Conservation (phyloP, 1,140 invertebrate species). For the Proctacanthus coquilletti region DNA sequence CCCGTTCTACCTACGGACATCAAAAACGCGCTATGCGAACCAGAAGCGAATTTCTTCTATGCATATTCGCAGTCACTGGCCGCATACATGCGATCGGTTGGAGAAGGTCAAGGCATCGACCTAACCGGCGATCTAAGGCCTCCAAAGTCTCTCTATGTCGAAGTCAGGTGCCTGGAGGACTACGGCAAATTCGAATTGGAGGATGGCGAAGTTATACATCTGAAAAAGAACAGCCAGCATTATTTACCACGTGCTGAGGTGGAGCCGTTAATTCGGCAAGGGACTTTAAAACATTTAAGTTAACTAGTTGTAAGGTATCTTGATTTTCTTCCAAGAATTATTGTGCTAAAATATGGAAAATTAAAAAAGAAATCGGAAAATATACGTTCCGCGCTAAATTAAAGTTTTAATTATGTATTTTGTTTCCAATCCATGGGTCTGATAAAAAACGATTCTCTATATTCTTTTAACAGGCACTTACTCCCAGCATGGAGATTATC, state of each 20-base stretch:
- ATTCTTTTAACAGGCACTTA: too few relatives aligned
- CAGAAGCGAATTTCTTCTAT: slow-evolving; percentile 75
- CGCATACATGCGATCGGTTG: slow-evolving; percentile 77
- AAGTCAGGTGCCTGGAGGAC: slow-evolving; percentile 77
- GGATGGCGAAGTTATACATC: slow-evolving; percentile 71
- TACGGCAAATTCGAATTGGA: slow-evolving; percentile 90
- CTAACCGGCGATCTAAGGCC: slow-evolving; percentile 77
- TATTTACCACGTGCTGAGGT: slow-evolving; percentile 76
- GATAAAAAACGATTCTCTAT: too few relatives aligned
- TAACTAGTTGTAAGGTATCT: too few relatives aligned
- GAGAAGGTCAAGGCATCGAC: slow-evolving; percentile 66
- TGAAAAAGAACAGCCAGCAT: slow-evolving; percentile 88
- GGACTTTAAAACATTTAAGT: slow-evolving; percentile 81
- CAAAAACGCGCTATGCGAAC: slow-evolving; percentile 59
- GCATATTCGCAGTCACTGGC: slow-evolving; percentile 77
- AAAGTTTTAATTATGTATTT: too few relatives aligned
- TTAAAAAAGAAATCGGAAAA: too few relatives aligned
- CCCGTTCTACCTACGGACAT: slow-evolving; percentile 76
- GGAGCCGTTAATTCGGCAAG: slow-evolving; percentile 82
- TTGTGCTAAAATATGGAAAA: too few relatives aligned
- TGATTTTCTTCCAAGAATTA: too few relatives aligned
- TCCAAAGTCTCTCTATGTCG: slow-evolving; percentile 82
- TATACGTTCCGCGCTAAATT: too few relatives aligned
- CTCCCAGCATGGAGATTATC: too few relatives aligned
- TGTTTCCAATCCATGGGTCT: too few relatives aligned